phyloP scores from a whole-genome alignment of 2,113 vertebrate genomes.

The Numida meleagris region DNA sequence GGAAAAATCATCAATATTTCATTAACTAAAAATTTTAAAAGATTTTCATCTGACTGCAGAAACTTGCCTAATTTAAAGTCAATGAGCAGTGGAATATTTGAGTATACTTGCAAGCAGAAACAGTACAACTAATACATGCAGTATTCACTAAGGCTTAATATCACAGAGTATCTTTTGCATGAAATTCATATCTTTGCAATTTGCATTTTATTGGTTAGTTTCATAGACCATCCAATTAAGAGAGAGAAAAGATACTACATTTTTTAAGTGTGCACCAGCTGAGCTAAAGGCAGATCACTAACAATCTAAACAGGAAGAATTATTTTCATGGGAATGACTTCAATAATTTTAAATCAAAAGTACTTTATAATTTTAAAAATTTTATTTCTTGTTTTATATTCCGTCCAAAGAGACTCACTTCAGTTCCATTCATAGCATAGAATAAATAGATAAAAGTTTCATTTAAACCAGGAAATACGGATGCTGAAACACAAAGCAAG shows the following conservation, averaged over 20 bases:
- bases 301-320: not conserved
- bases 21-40: not conserved
- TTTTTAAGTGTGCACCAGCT: not conserved
- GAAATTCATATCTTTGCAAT: not conserved
- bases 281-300: not conserved
- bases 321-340: not conserved
- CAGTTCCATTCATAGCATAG: not conserved
- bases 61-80: not conserved
- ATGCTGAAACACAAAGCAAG: not conserved
- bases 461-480: not conserved
- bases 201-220: not conserved
- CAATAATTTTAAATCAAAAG: not conserved
- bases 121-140: not conserved
- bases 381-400: not conserved
- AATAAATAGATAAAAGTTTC: not conserved
- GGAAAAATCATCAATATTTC: not conserved
- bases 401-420: not conserved
- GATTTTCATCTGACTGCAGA: not conserved
- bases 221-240: not conserved
- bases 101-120: not conserved
- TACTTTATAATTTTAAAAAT: not conserved
- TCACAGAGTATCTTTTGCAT: not conserved
- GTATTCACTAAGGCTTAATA: not conserved
- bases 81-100: not conserved
- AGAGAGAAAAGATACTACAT: not conserved